These are phyloP conservation scores for Aegotheles bennettii DNA, from an alignment of 2,113 vertebrate species.

Conservation along the genomic window DNA sequence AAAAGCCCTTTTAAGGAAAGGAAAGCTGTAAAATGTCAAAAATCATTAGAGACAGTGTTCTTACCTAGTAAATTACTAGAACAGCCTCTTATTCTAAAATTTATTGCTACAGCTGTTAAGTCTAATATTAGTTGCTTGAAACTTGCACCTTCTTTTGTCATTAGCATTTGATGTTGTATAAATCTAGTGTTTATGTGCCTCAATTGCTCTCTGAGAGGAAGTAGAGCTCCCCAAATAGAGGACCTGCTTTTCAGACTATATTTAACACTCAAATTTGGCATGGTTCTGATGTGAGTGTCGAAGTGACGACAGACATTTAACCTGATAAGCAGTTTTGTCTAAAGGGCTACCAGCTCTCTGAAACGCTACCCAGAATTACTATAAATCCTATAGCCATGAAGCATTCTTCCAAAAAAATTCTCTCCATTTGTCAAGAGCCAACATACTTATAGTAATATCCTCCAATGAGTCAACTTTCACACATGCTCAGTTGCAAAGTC, in stretches of 20 bases:
- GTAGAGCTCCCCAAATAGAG: background rate
- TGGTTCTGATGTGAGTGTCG: background rate
- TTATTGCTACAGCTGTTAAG: background rate
- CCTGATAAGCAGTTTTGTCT: background rate
- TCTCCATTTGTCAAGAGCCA: background rate
- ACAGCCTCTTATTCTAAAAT: background rate
- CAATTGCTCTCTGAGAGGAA: background rate
- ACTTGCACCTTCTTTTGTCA: background rate
- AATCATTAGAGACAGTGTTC: background rate
- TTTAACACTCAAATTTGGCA: background rate
- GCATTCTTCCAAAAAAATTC: background rate
- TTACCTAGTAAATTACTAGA: background rate
- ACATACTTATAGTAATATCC: background rate
- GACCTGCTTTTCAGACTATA: background rate
- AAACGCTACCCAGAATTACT: background rate
- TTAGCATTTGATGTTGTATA: background rate
- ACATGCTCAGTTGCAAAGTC: background rate
- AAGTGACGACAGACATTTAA: background rate
- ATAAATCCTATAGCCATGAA: background rate
- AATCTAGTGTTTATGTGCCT: background rate
- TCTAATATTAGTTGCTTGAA: background rate
- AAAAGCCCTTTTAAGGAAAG: background rate
- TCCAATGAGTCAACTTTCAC: background rate
- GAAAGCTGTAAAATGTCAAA: background rate
- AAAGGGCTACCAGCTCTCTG: background rate